phyloP scores from a whole-genome alignment of 2,113 vertebrate genomes.

The Dromiciops gliroides region DNA sequence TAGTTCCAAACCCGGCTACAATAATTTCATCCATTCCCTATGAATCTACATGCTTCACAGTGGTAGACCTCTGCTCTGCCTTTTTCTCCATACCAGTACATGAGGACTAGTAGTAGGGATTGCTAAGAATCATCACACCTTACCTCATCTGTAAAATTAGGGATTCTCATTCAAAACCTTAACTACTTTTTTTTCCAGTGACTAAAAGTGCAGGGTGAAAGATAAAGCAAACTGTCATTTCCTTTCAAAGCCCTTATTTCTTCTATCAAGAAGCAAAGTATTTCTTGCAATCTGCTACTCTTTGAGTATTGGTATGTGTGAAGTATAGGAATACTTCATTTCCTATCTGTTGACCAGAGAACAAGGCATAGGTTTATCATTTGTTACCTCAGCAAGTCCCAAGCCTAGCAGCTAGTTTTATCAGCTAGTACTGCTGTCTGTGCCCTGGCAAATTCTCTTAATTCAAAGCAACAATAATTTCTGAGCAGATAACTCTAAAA shows the following conservation, averaged over 20 bases:
- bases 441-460: not conserved
- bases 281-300: not conserved
- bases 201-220: not conserved
- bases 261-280: not conserved
- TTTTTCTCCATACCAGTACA: too few relatives aligned
- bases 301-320: not conserved
- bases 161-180: not conserved
- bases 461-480: not conserved
- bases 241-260: not conserved
- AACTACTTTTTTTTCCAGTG: not conserved
- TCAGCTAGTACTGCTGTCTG: not conserved
- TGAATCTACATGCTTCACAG: too few relatives aligned
- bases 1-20: too few relatives aligned
- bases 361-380: not conserved
- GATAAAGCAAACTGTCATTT: not conserved
- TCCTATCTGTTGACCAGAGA: not conserved
- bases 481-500: not conserved
- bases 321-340: not conserved
- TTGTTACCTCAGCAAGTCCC: not conserved
- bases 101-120: not conserved
- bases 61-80: too few relatives aligned
- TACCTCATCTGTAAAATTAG: not conserved
- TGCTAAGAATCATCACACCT: not conserved
- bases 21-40: too few relatives aligned
- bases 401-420: not conserved